A percentile compares a stretch with the other conserved stretches of the same genome.
Conservation (phyloP, 1,140 invertebrate genomes). For the Drosophila chauvacae region DNA sequence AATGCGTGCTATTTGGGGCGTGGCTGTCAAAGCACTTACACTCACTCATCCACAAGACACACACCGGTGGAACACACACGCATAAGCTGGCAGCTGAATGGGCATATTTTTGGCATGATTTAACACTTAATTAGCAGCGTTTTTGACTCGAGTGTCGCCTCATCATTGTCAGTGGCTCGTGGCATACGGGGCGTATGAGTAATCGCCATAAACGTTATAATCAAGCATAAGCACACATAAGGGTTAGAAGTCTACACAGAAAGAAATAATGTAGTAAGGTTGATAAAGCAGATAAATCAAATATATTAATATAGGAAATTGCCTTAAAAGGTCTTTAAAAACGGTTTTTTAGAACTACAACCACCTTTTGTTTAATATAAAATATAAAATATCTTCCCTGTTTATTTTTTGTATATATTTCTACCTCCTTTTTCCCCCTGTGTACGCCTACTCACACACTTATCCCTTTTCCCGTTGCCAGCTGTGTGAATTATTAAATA, state of each 20-base stretch:
- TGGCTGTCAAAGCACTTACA: conserved; percentile 43
- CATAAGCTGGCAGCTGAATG: conserved; percentile 50
- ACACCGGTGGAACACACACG: conserved; percentile 6
- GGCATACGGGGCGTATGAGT: conserved; percentile 62
- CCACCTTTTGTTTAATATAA: not conserved
- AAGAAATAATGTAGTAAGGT: not conserved
- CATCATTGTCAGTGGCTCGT: conserved; percentile 58
- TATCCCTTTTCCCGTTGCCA: conserved; percentile 12
- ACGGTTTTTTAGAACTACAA: not conserved
- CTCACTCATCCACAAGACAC: conserved; percentile 21
- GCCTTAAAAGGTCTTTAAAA: too few species aligned
- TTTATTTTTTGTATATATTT: not conserved
- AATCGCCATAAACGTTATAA: conserved; percentile 70
- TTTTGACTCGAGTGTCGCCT: conserved; percentile 75
- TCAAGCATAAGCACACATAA: conserved; percentile 52
- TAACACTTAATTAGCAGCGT: conserved; percentile 78
- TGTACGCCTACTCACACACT: not conserved
- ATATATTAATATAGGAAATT: too few species aligned
- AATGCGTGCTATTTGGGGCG: conserved; percentile 46
- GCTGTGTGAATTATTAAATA: conserved; percentile 60
- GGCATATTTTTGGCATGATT: conserved; percentile 77
- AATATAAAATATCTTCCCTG: not conserved
- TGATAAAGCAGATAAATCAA: not conserved
- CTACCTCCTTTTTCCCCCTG: not conserved
- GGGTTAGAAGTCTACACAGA: conserved; percentile 18